Percentiles rank a stretch among this genome's conserved stretches.
phyloP scores from a whole-genome alignment of 2,888 invertebrate species.

The Lasius platythorax region DNA sequence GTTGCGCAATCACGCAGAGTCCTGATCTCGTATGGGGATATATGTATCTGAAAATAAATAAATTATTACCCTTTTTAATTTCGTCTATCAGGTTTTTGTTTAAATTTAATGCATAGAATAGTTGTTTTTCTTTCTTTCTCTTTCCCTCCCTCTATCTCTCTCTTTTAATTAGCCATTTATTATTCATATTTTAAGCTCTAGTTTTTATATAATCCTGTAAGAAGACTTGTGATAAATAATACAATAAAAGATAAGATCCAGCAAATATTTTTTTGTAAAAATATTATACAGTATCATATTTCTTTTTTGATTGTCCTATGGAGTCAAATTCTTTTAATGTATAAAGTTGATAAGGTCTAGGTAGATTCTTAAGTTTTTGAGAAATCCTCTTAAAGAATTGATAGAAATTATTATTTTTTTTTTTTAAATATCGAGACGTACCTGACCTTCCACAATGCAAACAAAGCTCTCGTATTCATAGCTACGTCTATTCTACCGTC shows the following conservation, averaged over 20 bases:
- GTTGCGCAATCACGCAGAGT: constrained; percentile 68
- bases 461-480: constrained; percentile 65
- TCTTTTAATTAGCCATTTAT: background rate
- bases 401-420: too few relatives aligned
- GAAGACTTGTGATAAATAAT: background rate
- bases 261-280: background rate
- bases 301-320: background rate
- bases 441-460: constrained; percentile 66
- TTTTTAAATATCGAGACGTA: constrained; percentile 2
- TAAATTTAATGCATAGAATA: background rate
- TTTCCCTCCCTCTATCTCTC: background rate
- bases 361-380: background rate
- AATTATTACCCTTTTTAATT: background rate
- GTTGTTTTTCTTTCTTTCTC: background rate
- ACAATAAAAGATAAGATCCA: background rate
- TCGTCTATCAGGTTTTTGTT: background rate
- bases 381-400: background rate
- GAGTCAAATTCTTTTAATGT: background rate
- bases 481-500: constrained; percentile 68
- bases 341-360: background rate
- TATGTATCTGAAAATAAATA: constrained; percentile 60
- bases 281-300: background rate
- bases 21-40: constrained; percentile 71
- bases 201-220: background rate
- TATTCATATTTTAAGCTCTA: background rate